Percentiles rank a stretch among this genome's conserved stretches.
Evolutionary conservation across 2,888 invertebrate genomes (phyloP).

Genomic region (Myopa testacea): DNA sequence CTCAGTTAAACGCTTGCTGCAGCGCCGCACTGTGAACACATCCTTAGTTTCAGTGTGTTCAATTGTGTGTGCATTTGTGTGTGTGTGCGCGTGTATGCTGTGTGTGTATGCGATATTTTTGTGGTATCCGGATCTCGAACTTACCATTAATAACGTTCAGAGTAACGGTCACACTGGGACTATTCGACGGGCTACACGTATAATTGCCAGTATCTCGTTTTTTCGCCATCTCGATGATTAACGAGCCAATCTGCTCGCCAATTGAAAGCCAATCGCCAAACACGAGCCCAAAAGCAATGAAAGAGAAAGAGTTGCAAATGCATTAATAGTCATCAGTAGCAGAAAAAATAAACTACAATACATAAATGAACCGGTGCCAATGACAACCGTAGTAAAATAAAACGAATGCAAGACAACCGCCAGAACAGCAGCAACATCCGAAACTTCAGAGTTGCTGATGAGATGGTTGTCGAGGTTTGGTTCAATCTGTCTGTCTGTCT

Average conservation of each 20-base stretch:
- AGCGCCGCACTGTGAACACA: not conserved
- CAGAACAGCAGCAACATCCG: not conserved
- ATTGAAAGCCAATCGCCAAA: slow-evolving; percentile 36
- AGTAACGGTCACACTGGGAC: slow-evolving; percentile 88
- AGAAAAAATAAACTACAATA: not conserved
- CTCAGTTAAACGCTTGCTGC: not conserved
- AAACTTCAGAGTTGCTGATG: not conserved
- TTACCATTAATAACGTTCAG: slow-evolving; percentile 93
- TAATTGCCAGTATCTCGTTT: slow-evolving; percentile 78
- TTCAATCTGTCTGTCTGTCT: not conserved
- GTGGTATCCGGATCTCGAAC: slow-evolving; percentile 50
- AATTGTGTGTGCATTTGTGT: not conserved
- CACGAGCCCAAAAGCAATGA: slow-evolving; percentile 6
- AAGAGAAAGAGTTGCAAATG: slow-evolving; percentile 11
- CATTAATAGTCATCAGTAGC: slow-evolving; percentile 16
- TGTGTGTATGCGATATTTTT: slow-evolving; percentile 2
- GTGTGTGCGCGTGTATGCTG: not conserved
- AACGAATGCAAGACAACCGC: slow-evolving; percentile 26
- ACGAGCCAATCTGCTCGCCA: slow-evolving; percentile 66
- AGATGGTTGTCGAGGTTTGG: not conserved
- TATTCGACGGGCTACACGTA: slow-evolving; percentile 94
- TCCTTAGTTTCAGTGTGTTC: not conserved
- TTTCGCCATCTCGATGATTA: slow-evolving; percentile 69
- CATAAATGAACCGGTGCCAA: not conserved
- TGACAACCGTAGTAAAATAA: slow-evolving; percentile 27